Conservation (phyloP, 1,140 invertebrate species). For the Latrodectus geometricus region DNA sequence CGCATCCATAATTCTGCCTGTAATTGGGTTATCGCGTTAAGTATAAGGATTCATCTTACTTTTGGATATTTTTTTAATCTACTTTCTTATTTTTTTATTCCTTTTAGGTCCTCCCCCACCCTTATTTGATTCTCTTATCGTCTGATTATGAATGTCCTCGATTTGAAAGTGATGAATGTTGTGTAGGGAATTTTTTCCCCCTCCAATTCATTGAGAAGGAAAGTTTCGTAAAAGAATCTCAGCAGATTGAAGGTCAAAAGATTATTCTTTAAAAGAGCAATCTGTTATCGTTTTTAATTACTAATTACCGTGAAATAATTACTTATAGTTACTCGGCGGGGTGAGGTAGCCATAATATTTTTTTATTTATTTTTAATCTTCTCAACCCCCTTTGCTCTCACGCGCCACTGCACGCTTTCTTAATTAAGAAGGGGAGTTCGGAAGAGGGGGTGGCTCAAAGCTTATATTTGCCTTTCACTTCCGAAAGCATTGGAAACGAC, state of each 20-base stretch:
- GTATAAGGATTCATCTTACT: constrained; percentile 56
- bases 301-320: constrained; percentile 61
- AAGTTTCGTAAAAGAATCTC: too few relatives aligned
- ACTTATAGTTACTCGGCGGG: constrained; percentile 53
- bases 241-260: constrained; percentile 16
- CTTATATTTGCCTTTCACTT: constrained; percentile 49
- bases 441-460: not conserved
- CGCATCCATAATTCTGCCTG: constrained; percentile 51
- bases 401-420: constrained; percentile 45
- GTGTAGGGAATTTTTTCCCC: too few relatives aligned
- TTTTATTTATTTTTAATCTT: constrained; percentile 26
- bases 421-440: constrained; percentile 27
- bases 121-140: constrained; percentile 24
- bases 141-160: constrained; percentile 56
- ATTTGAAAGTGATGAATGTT: constrained; percentile 31
- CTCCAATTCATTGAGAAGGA: too few relatives aligned
- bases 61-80: constrained; percentile 46
- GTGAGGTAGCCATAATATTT: constrained; percentile 27
- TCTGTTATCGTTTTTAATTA: constrained; percentile 60
- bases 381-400: constrained; percentile 15
- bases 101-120: not conserved
- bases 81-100: constrained; percentile 29
- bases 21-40: constrained; percentile 61
- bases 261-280: constrained; percentile 41
- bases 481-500: constrained; percentile 39